Conservation (phyloP, 2,888 invertebrate species). For the Leuctra nigra region DNA sequence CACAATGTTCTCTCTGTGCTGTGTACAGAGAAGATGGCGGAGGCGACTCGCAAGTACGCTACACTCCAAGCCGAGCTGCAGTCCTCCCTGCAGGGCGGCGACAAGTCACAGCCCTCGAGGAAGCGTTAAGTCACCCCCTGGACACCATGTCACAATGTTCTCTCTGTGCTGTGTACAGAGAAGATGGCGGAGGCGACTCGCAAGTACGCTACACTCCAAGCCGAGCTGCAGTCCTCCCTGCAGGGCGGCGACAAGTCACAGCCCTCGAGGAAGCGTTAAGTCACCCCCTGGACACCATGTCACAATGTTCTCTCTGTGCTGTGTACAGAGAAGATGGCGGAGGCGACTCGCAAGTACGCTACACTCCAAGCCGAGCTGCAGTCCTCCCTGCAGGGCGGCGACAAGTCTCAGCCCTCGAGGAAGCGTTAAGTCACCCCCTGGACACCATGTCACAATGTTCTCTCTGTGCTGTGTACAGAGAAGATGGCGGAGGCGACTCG, state of each 20-base stretch:
- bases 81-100: conserved; percentile 34
- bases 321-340: conserved; percentile 84
- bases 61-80: conserved; percentile 81
- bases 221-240: conserved; percentile 59
- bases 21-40: conserved; percentile 84
- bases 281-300: too few relatives aligned
- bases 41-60: conserved; percentile 92
- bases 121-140: too few relatives aligned
- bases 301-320: too few relatives aligned
- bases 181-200: conserved; percentile 96
- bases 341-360: conserved; percentile 92
- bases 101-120: too few relatives aligned
- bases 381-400: conserved; percentile 34
- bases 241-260: conserved; percentile 32
- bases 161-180: conserved; percentile 53
- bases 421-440: too few relatives aligned
- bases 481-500: conserved; percentile 96
- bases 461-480: conserved; percentile 53
- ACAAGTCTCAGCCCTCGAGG: too few relatives aligned
- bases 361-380: conserved; percentile 81
- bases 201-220: conserved; percentile 84
- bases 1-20: too few relatives aligned
- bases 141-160: too few relatives aligned
- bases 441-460: too few relatives aligned
- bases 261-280: too few relatives aligned